A percentile compares a stretch with the other conserved stretches of the same genome.
Conservation (phyloP, 2,113 vertebrate species). For the Cottus gobio region DNA sequence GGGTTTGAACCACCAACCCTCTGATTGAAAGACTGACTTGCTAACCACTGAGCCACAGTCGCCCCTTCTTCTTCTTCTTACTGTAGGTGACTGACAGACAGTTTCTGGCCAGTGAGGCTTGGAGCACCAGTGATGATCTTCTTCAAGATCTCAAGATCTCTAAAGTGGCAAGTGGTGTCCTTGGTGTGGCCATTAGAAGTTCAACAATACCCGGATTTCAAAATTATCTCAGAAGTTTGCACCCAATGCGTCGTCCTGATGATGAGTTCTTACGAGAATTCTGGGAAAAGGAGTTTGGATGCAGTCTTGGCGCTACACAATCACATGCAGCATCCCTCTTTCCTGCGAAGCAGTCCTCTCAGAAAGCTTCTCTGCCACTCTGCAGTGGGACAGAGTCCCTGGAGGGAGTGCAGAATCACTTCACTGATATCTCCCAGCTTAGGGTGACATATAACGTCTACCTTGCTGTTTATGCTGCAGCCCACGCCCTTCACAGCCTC, state of each 20-base stretch:
- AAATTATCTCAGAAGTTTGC: constrained; percentile 65
- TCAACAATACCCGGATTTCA: constrained; percentile 76
- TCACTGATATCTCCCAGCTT: constrained; percentile 80
- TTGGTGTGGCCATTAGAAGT: constrained; percentile 80
- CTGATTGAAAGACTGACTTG: too few relatives aligned
- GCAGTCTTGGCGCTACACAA: constrained; percentile 32
- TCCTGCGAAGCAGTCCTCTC: not conserved
- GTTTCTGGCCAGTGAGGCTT: constrained; percentile 82
- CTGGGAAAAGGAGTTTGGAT: constrained; percentile 77
- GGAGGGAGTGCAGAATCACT: constrained; percentile 62
- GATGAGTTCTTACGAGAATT: constrained; percentile 67
- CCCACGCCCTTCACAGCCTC: constrained; percentile 80
- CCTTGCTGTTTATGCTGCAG: constrained; percentile 82
- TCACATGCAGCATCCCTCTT: not conserved
- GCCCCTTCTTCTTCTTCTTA: too few relatives aligned
- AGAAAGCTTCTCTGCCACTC: constrained; percentile 37
- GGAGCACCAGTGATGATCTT: constrained; percentile 76
- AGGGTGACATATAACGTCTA: constrained; percentile 83
- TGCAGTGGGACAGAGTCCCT: constrained; percentile 82
- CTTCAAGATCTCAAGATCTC: constrained; percentile 60
- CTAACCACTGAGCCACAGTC: too few relatives aligned
- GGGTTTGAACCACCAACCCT: too few relatives aligned
- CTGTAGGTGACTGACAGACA: constrained; percentile 74
- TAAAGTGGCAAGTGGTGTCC: constrained; percentile 65
- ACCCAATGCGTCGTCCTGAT: constrained; percentile 60